phyloP scores from a whole-genome alignment of 2,888 invertebrate species.

The Archips crataeganus region DNA sequence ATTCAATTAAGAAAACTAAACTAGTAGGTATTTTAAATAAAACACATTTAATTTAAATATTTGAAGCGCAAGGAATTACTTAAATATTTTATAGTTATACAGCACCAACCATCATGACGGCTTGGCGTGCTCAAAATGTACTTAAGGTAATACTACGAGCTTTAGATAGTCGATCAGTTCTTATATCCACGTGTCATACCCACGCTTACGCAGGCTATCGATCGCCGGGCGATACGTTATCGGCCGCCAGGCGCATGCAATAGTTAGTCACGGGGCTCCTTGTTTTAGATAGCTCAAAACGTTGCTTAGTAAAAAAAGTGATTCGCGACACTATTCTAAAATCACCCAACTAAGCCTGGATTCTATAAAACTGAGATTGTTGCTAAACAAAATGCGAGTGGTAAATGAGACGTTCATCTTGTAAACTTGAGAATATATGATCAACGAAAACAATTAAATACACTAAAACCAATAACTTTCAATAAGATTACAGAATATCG shows the following conservation, averaged over 20 bases:
- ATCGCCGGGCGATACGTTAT: neutral
- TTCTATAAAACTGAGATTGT: no score
- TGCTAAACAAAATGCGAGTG: no score
- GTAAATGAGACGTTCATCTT: no score
- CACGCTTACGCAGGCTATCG: conserved; percentile 9
- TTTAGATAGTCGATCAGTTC: conserved; percentile 1
- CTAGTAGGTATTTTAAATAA: neutral
- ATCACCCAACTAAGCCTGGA: neutral
- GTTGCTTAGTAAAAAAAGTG: neutral
- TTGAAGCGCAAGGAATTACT: neutral
- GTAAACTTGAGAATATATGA: no score
- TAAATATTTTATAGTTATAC: neutral
- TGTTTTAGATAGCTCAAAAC: neutral
- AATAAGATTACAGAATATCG: no score
- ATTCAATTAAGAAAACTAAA: neutral
- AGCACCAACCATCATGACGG: neutral
- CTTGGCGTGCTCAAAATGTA: neutral
- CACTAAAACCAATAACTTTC: no score
- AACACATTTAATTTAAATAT: neutral
- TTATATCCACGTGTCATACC: neutral
- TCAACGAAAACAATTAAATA: no score
- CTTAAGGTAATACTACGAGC: neutral
- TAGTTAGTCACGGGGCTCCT: neutral
- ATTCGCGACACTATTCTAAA: neutral
- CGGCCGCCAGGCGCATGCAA: neutral